Base-by-base conservation (phyloP, 2,797 vertebrate genomes). In the Hemitrygon akajei region DNA sequence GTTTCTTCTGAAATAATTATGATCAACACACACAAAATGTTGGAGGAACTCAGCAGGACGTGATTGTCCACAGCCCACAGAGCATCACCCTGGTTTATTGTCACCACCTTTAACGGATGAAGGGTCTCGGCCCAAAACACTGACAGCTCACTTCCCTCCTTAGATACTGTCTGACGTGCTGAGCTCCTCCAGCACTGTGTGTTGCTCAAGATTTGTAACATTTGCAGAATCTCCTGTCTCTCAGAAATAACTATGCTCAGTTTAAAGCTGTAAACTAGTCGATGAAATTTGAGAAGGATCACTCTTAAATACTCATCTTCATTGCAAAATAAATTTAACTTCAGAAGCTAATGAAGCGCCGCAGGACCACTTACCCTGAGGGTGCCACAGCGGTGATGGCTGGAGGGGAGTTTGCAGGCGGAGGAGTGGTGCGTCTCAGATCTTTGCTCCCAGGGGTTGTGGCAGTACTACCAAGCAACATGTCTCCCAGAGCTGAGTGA, bases 381-480 rank as follows among this genome's bases (percentile, higher is more conserved):
- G 97, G 96, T 94, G 96, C 95, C 94, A 96, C 96, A 93, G 96
- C 96, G 91, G 96, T 96, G 75, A 97, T 95, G 69, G 96, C 96
- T 58, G 97, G 97, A 89, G 97, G 97, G 0, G 96, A 97, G 94
- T 96, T 96, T 47, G 96, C 96, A 75, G 96, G 95, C 27, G 96
- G 95, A 69, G 97, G 96, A 93, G 96, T 96, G 7, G 95, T 96
- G 91, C 95, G 96, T 94, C 95, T 95, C 40, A 95, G 95, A 94
- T 96, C 96, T 95, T 96, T 97, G 84, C 96, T 97, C 89, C 96
- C 95, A 66, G 96, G 97, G 93, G 97, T 95, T 71, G 96, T 94
- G 82, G 95, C 95, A 77, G 96, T 96, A 91, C 97, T 97, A 25
- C 97, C 96, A 0, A 97, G 95, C 75, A 97, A 93, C 0, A 96